A percentile compares a stretch with the other conserved stretches of the same genome.
Conservation (phyloP, 2,888 invertebrate species). For the Rutpela maculata region DNA sequence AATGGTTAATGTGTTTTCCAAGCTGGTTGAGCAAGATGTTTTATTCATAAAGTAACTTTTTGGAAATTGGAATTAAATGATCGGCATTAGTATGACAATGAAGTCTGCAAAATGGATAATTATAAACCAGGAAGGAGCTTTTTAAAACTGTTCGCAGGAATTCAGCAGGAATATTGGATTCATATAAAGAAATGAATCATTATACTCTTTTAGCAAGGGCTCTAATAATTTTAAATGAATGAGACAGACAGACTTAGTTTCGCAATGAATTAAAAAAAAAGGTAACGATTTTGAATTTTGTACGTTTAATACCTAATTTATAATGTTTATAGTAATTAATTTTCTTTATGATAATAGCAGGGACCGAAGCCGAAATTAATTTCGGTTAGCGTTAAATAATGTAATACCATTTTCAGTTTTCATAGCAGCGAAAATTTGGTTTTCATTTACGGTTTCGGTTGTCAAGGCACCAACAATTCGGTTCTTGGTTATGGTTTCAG, state of each 20-base stretch:
- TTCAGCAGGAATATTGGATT: constrained; percentile 23
- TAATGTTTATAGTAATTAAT: too few species aligned
- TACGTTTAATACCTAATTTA: too few species aligned
- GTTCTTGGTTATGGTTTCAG: too few species aligned
- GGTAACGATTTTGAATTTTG: too few species aligned
- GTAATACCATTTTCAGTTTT: too few species aligned
- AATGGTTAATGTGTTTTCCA: constrained; percentile 31
- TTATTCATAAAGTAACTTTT: constrained; percentile 33
- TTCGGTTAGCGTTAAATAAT: too few species aligned
- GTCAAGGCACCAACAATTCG: too few species aligned
- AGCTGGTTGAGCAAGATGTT: constrained; percentile 21
- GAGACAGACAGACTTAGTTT: neutral
- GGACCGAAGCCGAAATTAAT: too few species aligned
- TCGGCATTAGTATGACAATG: constrained; percentile 30
- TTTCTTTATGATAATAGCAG: too few species aligned
- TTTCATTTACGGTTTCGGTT: too few species aligned
- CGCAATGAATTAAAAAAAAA: too few species aligned
- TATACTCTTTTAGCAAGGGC: constrained; percentile 5
- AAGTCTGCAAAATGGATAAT: constrained; percentile 35
- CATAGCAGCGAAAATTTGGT: too few species aligned
- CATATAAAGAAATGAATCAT: constrained; percentile 28
- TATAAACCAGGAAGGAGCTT: constrained; percentile 32
- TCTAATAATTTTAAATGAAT: neutral
- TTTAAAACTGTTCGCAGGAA: constrained; percentile 12
- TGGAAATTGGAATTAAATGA: constrained; percentile 34